A percentile compares a stretch with the other conserved stretches of the same genome.
Evolutionary conservation across 1,140 invertebrate genomes (phyloP).

Genomic region (Euura saliciscinereae): DNA sequence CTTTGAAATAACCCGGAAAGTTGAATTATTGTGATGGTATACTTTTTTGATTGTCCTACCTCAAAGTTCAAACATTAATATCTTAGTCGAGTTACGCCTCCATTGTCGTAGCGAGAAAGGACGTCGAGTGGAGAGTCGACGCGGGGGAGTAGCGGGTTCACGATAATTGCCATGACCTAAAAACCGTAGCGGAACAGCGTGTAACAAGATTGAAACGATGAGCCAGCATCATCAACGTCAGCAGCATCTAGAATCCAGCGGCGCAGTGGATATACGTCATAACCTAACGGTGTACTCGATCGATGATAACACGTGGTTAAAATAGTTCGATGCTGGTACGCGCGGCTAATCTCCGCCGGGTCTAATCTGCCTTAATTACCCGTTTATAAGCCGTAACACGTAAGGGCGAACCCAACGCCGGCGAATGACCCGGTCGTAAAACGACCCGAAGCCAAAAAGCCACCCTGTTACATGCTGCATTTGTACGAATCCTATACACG

Average conservation of each 20-base stretch:
- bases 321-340: background rate
- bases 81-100: background rate
- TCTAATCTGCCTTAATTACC: conserved; percentile 3
- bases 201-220: conserved; percentile 3
- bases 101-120: background rate
- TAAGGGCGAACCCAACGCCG: background rate
- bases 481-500: too few species aligned
- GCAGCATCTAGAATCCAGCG: background rate
- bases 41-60: background rate
- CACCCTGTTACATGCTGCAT: background rate
- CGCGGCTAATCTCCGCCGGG: background rate
- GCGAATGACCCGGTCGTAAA: conserved; percentile 2
- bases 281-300: background rate
- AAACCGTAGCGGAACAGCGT: background rate
- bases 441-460: background rate
- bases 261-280: background rate
- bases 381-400: conserved; percentile 2
- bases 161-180: conserved; percentile 14
- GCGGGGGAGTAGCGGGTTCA: conserved; percentile 11
- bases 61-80: background rate
- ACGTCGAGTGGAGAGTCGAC: background rate
- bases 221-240: background rate
- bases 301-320: conserved; percentile 2
- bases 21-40: too few species aligned
- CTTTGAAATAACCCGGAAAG: too few species aligned